Conservation (phyloP, 2,797 vertebrate genomes). For the Channallabes apus region DNA sequence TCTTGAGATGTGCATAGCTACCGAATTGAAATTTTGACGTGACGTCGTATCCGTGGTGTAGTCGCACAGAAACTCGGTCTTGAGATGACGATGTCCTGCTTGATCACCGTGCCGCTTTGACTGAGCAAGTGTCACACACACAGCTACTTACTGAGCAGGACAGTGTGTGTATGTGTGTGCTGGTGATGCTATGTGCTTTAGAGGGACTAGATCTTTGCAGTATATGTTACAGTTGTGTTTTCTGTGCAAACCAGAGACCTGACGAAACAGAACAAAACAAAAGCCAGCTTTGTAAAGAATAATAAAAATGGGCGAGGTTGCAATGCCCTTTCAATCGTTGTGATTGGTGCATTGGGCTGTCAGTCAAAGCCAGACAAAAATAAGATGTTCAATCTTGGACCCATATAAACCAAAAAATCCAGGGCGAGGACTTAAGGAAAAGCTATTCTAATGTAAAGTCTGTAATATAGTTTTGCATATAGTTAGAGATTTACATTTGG, state of each 20-base stretch:
- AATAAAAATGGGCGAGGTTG: background rate
- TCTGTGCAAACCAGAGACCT: slow-evolving; percentile 30
- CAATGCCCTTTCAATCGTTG: slow-evolving; percentile 70
- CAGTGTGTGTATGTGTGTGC: slow-evolving; percentile 20
- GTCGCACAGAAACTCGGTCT: slow-evolving; percentile 20
- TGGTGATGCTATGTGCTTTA: slow-evolving; percentile 30
- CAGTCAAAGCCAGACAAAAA: slow-evolving; percentile 25
- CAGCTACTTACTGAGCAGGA: slow-evolving; percentile 29
- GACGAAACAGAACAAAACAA: slow-evolving; percentile 11
- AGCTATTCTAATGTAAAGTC: slow-evolving; percentile 32
- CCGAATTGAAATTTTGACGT: background rate
- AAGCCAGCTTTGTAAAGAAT: slow-evolving; percentile 23
- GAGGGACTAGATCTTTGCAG: background rate
- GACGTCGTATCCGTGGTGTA: background rate
- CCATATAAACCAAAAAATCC: slow-evolving; percentile 28
- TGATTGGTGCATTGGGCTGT: slow-evolving; percentile 12
- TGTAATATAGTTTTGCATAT: slow-evolving; percentile 47
- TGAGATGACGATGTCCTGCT: slow-evolving; percentile 11
- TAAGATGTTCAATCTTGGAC: slow-evolving; percentile 30
- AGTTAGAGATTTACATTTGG: slow-evolving; percentile 43
- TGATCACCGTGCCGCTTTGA: background rate
- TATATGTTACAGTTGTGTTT: background rate
- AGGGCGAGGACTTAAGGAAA: slow-evolving; percentile 22
- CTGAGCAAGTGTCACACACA: slow-evolving; percentile 28
- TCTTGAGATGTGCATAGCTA: slow-evolving; percentile 24